Conservation (phyloP, 2,113 vertebrate species). For the Mormyrus iriodes region DNA sequence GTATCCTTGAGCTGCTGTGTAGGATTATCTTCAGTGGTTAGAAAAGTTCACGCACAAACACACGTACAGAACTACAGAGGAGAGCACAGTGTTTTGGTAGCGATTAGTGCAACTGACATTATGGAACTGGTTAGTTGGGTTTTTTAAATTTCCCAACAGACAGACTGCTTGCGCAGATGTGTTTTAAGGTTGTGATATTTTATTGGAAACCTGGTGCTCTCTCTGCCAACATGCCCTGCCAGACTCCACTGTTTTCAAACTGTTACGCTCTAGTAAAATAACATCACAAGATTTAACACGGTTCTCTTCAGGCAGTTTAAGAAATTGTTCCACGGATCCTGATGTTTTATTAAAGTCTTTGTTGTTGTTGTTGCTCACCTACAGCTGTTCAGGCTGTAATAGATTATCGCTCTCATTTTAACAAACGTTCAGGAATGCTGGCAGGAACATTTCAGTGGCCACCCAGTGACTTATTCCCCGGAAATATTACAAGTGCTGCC, state of each 20-base stretch:
- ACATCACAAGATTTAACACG: constrained; percentile 21
- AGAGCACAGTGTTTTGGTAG: not conserved
- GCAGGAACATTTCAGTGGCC: constrained; percentile 20
- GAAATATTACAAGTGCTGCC: constrained; percentile 15
- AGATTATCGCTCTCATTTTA: constrained; percentile 13
- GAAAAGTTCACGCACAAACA: not conserved
- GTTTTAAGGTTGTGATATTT: not conserved
- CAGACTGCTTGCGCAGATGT: not conserved
- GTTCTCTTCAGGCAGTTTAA: constrained; percentile 27
- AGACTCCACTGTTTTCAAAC: not conserved
- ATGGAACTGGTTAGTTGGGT: not conserved
- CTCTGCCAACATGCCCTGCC: not conserved
- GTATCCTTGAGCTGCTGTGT: not conserved
- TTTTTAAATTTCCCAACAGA: not conserved
- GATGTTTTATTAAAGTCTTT: constrained; percentile 24
- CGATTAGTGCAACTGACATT: not conserved
- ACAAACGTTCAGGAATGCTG: constrained; percentile 5
- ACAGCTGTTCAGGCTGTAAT: constrained; percentile 25
- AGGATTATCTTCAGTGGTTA: not conserved
- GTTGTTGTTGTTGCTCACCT: not conserved
- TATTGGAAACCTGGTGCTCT: not conserved
- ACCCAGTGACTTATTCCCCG: constrained; percentile 23
- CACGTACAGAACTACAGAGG: not conserved
- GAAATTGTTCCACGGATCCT: constrained; percentile 30
- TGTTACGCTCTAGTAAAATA: constrained; percentile 35